Percentiles rank a stretch among this genome's conserved stretches.
These are phyloP conservation scores for Cheirogaleus medius DNA, from an alignment of 2,113 vertebrate species.

Conservation along the genomic window DNA sequence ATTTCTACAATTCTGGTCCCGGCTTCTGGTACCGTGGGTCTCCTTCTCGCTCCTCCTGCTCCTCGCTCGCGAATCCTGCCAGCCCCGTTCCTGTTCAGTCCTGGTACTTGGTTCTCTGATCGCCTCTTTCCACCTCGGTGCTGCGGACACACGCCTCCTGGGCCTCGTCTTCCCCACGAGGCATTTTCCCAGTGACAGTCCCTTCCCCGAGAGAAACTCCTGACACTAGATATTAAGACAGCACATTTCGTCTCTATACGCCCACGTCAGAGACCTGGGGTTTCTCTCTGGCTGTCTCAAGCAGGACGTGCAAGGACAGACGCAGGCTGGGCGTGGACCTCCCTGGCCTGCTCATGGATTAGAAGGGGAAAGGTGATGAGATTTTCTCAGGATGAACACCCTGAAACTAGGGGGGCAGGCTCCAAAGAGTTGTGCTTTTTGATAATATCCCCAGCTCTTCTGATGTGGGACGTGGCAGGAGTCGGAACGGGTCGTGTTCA, in stretches of 20 bases:
- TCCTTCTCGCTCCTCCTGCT: background rate
- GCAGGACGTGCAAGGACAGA: background rate
- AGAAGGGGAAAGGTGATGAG: background rate
- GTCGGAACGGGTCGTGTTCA: background rate
- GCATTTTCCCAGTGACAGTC: background rate
- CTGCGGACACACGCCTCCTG: background rate
- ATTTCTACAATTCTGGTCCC: background rate
- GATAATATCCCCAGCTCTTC: background rate
- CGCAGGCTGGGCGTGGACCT: background rate
- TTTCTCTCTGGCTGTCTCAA: background rate
- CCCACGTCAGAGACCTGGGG: background rate
- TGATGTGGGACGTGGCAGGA: background rate
- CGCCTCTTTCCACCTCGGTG: background rate
- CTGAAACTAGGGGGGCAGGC: background rate
- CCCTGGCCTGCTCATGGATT: background rate
- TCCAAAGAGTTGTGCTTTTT: background rate
- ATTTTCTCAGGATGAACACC: background rate
- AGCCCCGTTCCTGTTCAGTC: background rate
- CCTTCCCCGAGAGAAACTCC: background rate
- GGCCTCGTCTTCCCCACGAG: background rate
- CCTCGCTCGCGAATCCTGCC: background rate
- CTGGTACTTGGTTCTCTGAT: background rate
- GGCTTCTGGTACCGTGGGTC: background rate
- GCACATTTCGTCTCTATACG: background rate
- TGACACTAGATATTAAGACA: background rate